phyloP scores from a whole-genome alignment of 2,888 invertebrate genomes.

The Fragum fragum region DNA sequence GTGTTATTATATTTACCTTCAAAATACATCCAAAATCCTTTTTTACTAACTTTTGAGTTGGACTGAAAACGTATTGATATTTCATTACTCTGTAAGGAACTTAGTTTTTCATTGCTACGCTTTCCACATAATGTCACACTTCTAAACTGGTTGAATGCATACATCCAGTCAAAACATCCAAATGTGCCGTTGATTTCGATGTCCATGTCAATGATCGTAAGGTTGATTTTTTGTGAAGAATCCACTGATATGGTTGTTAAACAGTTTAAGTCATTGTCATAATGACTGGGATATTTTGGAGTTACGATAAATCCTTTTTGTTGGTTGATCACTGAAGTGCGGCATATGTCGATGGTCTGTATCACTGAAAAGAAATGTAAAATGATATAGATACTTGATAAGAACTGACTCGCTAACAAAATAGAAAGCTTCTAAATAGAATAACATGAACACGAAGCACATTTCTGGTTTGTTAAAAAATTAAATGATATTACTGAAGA shows the following conservation, averaged over 20 bases:
- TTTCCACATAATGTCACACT: slow-evolving; percentile 82
- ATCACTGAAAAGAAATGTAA: slow-evolving; percentile 73
- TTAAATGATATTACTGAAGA: no score
- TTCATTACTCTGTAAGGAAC: slow-evolving; percentile 69
- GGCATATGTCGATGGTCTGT: slow-evolving; percentile 79
- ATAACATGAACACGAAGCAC: no score
- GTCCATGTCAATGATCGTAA: slow-evolving; percentile 82
- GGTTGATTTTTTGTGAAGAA: slow-evolving; percentile 76
- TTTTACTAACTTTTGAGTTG: slow-evolving; percentile 66
- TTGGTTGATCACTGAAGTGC: slow-evolving; percentile 58
- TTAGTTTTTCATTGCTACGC: slow-evolving; percentile 76
- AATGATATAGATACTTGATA: no score
- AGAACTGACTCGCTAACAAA: no score
- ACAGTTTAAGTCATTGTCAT: slow-evolving; percentile 72
- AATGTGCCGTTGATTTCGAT: slow-evolving; percentile 74
- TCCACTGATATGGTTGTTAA: slow-evolving; percentile 71
- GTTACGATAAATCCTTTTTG: slow-evolving; percentile 82
- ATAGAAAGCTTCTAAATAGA: no score
- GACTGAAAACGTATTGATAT: slow-evolving; percentile 76
- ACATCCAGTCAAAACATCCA: slow-evolving; percentile 81
- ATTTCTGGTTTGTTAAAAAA: no score
- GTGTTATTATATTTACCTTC: slow-evolving; percentile 79
- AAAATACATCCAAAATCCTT: slow-evolving; percentile 85
- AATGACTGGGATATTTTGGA: slow-evolving; percentile 82
- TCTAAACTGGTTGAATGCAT: slow-evolving; percentile 75